Evolutionary conservation across 2,888 invertebrate genomes (phyloP).

Genomic region (Encarsia formosa): DNA sequence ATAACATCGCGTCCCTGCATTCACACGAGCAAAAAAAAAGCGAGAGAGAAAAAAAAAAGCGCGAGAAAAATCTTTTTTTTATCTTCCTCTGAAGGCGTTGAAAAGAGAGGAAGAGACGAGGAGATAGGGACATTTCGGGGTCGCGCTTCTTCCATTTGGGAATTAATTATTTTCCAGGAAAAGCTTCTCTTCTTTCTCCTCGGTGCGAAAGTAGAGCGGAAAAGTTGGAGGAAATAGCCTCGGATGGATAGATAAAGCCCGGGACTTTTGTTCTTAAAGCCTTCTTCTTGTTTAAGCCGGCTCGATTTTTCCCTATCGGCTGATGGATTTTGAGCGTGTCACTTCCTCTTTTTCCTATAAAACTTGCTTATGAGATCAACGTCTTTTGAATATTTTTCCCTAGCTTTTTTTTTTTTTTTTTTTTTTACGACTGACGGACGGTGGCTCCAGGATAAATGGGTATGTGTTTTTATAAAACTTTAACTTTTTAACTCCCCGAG

Average conservation of each 20-base stretch:
- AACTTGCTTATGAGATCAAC: too few relatives aligned
- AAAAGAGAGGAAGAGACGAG: neutral
- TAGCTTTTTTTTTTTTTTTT: too few relatives aligned
- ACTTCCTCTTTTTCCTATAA: too few relatives aligned
- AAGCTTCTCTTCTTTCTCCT: neutral
- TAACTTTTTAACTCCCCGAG: too few relatives aligned
- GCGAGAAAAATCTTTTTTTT: too few relatives aligned
- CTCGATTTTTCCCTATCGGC: slow-evolving; percentile 22
- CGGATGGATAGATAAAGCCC: slow-evolving; percentile 23
- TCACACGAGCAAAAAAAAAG: too few relatives aligned
- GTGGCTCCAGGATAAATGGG: too few relatives aligned
- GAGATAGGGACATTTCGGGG: neutral
- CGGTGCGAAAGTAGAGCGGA: slow-evolving; percentile 13
- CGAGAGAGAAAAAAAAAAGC: too few relatives aligned
- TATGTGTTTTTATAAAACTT: too few relatives aligned
- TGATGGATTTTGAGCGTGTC: slow-evolving; percentile 18
- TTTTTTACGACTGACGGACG: too few relatives aligned
- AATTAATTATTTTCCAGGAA: slow-evolving; percentile 32
- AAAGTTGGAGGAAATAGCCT: slow-evolving; percentile 22
- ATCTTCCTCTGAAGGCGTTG: neutral
- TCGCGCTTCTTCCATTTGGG: slow-evolving; percentile 30
- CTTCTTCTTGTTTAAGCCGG: slow-evolving; percentile 6
- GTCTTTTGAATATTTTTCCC: too few relatives aligned
- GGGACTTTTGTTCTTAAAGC: neutral
- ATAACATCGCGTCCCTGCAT: too few relatives aligned